A percentile compares a stretch with the other conserved stretches of the same genome.
Evolutionary conservation across 2,113 vertebrate genomes (phyloP).

Genomic region (Rattus norvegicus): GRCr8 NC_086019.1:75894501-75895000

Average conservation of each 20-base stretch:
- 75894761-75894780: neutral
- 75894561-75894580: neutral
- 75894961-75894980: neutral
- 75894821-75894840: neutral
- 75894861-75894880: neutral
- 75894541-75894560: neutral
- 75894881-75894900: neutral
- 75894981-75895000: neutral
- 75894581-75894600: no score
- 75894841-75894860: neutral
- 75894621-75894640: fast-evolving
- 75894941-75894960: neutral
- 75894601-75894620: neutral
- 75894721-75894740: neutral
- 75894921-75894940: neutral
- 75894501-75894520: neutral
- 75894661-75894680: neutral
- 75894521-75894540: neutral
- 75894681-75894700: neutral
- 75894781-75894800: fast-evolving
- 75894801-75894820: neutral
- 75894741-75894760: neutral
- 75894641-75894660: no score
- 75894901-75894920: neutral
- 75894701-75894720: neutral